Evolutionary conservation across 2,113 vertebrate genomes (phyloP).

Genomic region (Panthera tigris): DNA sequence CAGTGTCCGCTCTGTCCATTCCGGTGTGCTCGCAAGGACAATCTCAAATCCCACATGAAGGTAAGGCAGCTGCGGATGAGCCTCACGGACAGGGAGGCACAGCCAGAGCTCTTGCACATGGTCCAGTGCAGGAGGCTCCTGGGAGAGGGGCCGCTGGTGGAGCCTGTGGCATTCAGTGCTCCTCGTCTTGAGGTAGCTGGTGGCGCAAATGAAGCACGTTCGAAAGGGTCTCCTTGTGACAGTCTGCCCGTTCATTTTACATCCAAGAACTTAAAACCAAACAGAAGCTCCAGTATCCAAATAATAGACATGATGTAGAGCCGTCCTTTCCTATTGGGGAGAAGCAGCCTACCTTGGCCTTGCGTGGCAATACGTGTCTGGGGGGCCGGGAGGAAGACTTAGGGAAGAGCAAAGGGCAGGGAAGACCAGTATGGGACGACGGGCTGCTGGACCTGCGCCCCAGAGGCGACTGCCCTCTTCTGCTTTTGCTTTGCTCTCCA

Average conservation of each 20-base stretch:
- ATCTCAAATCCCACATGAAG: constrained; percentile 99
- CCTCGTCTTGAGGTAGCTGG: not conserved
- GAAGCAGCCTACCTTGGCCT: not conserved
- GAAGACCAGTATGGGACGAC: not conserved
- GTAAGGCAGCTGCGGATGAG: constrained; percentile 82
- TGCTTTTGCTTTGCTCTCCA: not conserved
- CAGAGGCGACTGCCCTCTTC: not conserved
- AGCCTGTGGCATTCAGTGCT: not conserved
- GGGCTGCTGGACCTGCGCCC: not conserved
- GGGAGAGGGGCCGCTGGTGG: not conserved
- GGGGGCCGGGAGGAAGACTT: not conserved
- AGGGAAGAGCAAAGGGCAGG: not conserved
- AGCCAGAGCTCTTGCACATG: rapidly evolving
- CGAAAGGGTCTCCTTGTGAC: not conserved
- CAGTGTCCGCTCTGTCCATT: constrained; percentile 99
- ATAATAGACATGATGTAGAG: not conserved
- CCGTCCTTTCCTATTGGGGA: not conserved
- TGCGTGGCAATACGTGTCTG: not conserved
- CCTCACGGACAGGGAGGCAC: rapidly evolving
- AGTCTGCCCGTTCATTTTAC: not conserved
- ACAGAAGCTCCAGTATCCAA: not conserved
- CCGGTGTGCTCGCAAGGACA: constrained; percentile 99
- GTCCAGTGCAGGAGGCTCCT: not conserved
- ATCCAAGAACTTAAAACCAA: not conserved
- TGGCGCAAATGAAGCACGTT: rapidly evolving